A percentile compares a stretch with the other conserved stretches of the same genome.
phyloP scores from a whole-genome alignment of 2,797 vertebrate species.

The Enteromius fasciolatus region DNA sequence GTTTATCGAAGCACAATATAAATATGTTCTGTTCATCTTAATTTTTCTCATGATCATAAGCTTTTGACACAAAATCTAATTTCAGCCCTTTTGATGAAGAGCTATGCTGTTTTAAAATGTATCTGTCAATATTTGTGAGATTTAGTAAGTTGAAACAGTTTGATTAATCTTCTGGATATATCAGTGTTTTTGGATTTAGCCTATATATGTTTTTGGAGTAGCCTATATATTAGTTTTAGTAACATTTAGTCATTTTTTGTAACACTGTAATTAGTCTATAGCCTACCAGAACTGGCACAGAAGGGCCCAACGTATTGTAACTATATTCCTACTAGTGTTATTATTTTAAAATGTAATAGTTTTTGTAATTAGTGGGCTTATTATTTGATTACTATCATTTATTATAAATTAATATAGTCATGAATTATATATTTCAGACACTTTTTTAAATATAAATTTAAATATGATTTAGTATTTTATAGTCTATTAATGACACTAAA shows the following conservation, averaged over 20 bases:
- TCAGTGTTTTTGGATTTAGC: neutral
- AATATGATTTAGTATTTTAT: neutral
- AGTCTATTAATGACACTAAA: no score
- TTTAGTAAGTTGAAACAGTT: neutral
- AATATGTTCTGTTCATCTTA: neutral
- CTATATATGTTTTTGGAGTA: neutral
- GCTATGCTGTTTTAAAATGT: neutral
- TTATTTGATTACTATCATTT: neutral
- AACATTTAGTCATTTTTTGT: neutral
- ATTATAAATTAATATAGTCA: neutral
- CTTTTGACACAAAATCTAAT: neutral
- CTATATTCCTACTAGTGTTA: neutral
- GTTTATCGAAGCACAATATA: neutral
- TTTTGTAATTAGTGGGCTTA: neutral
- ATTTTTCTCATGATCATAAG: neutral
- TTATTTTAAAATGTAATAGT: neutral
- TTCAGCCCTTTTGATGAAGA: neutral
- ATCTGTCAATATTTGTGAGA: neutral
- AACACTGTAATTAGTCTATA: no score
- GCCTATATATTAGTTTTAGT: neutral
- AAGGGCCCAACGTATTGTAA: neutral
- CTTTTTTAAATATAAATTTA: neutral
- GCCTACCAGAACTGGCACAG: neutral
- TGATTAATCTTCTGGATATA: neutral
- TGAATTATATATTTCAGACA: neutral